These are phyloP conservation scores for Rousettus madagascariensis DNA, from an alignment of 2,797 vertebrate genomes.

Conservation along the genomic window DNA sequence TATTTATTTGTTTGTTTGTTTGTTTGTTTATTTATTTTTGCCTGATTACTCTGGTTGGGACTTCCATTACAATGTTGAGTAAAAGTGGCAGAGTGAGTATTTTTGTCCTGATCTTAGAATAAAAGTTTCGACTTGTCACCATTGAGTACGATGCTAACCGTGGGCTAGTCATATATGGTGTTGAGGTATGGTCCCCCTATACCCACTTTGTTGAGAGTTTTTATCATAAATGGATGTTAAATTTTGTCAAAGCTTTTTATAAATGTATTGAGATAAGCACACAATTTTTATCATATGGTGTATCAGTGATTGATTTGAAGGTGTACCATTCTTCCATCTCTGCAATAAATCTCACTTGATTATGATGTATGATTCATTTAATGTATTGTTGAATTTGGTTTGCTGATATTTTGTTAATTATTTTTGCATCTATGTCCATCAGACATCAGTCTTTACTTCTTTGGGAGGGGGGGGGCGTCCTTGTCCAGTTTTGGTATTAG, in stretches of 20 bases:
- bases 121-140: too few species aligned
- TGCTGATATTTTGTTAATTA: background rate
- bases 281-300: background rate
- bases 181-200: background rate
- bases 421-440: background rate
- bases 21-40: too few species aligned
- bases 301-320: background rate
- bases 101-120: too few species aligned
- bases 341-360: background rate
- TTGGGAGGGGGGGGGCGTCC: background rate
- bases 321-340: background rate
- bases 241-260: background rate
- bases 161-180: too few species aligned
- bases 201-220: background rate
- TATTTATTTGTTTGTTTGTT: too few species aligned
- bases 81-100: background rate
- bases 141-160: too few species aligned
- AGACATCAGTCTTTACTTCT: background rate
- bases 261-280: background rate
- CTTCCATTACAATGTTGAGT: background rate
- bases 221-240: background rate
- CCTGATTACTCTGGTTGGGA: background rate
- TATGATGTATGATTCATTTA: background rate
- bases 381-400: background rate
- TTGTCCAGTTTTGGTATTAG: background rate